A percentile compares a stretch with the other conserved stretches of the same genome.
Conservation (phyloP, 1,140 invertebrate genomes). For the Platyscapa corneri region DNA sequence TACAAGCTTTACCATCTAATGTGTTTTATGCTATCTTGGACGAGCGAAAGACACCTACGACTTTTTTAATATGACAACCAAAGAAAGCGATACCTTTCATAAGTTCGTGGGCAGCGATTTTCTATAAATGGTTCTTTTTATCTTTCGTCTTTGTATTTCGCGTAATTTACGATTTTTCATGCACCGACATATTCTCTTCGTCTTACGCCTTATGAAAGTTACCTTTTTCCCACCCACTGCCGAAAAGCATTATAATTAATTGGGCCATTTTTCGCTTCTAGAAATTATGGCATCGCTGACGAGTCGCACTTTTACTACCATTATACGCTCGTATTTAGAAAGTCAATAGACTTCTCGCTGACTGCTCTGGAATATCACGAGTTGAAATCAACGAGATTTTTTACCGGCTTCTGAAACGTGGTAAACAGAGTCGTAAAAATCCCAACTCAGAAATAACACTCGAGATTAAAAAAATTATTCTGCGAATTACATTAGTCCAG, state of each 20-base stretch:
- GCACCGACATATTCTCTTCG: not conserved
- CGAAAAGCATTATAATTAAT: constrained; percentile 17
- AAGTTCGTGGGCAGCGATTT: constrained; percentile 8
- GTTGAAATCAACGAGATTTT: not conserved
- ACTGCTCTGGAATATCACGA: constrained; percentile 15
- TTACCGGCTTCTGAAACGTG: not conserved
- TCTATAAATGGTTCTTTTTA: not conserved
- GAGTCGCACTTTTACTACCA: constrained; percentile 27
- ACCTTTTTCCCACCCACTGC: constrained; percentile 37
- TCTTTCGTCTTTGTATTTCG: not conserved
- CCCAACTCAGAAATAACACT: not conserved
- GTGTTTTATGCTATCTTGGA: not conserved
- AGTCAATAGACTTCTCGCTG: constrained; percentile 8
- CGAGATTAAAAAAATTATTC: constrained; percentile 24
- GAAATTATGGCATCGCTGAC: not conserved
- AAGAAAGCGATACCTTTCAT: not conserved
- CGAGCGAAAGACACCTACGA: not conserved
- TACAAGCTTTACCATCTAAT: not conserved
- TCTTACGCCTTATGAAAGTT: not conserved
- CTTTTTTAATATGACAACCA: not conserved
- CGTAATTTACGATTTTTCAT: constrained; percentile 5
- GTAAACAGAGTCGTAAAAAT: constrained; percentile 30
- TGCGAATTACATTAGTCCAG: not conserved
- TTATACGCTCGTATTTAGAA: constrained; percentile 37
- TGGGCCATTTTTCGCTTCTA: not conserved